Base-by-base conservation (phyloP, 2,113 vertebrate genomes). In the Hucho hucho region DNA sequence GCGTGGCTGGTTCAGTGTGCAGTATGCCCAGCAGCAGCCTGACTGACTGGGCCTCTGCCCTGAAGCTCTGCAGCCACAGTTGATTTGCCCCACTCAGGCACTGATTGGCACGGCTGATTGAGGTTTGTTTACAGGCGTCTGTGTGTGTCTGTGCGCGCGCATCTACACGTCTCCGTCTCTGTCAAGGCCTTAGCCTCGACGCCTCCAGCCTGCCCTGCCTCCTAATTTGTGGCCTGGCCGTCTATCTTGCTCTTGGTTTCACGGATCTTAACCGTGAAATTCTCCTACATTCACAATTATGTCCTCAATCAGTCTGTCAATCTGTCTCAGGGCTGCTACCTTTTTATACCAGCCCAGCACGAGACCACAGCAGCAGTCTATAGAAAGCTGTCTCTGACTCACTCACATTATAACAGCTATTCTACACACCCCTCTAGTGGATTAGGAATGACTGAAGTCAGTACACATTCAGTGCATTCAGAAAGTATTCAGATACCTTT, bases 211-310 rank as follows among this genome's bases (percentile, higher is more conserved):
- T n/a, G 74, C 70, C 64, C 79, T n/a, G 83, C 47, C 84, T 80
- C 74, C 81, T 87, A 49, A 85, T 89, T 87, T 82, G 76, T 78
- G 83, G 85, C 86, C 79, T 76, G 82, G 49, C 80, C 86, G 79
- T 90, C 87, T 85, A 84, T 92, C 86, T 87, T 86, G 53, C 72
- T 71, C 73, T 81, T 77, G 86, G 84, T 92, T 89, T 90, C 88
- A 89, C 78, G 58, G 84, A 87, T 91, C 73, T 81, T 88, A 77
- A 89, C 89, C 87, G 75, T 90, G 90, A 93, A 92, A 93, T 92
- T 83, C 88, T 67, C 84, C 85, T 83, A 77, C 88, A 87, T 85
- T 90, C 83, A 43, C 37, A 87, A 90, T 91, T 80, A 90, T 88
- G 90, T 90, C 89, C 90, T 92, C 92, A 91, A 90, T 92, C 90